Percentiles rank a stretch among this genome's conserved stretches.
Conservation (phyloP, 2,797 vertebrate species). For the Chelmon rostratus region DNA sequence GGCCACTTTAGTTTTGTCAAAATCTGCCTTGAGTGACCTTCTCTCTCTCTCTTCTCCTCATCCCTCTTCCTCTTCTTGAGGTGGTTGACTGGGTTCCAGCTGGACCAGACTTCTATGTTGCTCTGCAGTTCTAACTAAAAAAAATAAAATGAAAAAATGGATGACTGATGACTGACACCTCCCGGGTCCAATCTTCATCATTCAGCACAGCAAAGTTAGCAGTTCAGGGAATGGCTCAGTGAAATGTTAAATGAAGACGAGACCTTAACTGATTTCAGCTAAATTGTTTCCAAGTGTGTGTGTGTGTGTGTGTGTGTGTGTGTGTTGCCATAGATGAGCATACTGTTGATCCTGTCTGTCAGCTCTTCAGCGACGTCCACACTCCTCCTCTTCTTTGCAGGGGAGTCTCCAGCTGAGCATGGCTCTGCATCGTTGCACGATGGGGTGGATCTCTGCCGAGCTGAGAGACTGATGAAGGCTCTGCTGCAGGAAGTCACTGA, state of each 20-base stretch:
- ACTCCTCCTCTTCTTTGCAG: background rate
- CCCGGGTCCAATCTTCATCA: background rate
- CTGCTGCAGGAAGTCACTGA: background rate
- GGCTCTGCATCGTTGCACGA: too few relatives aligned
- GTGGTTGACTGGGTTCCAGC: too few relatives aligned
- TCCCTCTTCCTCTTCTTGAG: too few relatives aligned
- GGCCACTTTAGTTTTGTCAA: too few relatives aligned
- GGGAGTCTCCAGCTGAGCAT: too few relatives aligned
- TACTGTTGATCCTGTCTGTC: background rate
- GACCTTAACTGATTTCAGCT: background rate
- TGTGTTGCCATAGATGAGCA: background rate
- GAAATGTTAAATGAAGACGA: background rate
- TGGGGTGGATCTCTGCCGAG: background rate
- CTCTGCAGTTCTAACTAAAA: too few relatives aligned
- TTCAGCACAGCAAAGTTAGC: background rate
- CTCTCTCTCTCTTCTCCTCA: too few relatives aligned
- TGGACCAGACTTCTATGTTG: too few relatives aligned
- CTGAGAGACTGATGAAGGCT: accelerated
- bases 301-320: background rate
- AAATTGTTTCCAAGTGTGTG: background rate
- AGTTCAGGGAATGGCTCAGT: background rate
- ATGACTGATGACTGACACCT: too few relatives aligned
- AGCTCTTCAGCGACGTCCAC: background rate
- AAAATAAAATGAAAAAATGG: too few relatives aligned
- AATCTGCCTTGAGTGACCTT: too few relatives aligned